These are phyloP conservation scores for Cylas formicarius DNA, from an alignment of 1,140 invertebrate species.

Conservation along the genomic window DNA sequence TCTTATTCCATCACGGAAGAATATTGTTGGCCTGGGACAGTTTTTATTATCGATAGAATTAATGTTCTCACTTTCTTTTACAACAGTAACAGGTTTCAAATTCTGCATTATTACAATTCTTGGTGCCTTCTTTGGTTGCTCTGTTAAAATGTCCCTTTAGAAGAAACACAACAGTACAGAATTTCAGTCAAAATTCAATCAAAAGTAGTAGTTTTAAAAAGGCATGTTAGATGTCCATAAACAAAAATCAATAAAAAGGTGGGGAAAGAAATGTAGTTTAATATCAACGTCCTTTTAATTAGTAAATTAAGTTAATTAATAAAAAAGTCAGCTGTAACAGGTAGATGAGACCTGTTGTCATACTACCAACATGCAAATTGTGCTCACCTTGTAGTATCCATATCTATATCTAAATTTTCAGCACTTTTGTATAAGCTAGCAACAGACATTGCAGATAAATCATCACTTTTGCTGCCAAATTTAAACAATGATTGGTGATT, in stretches of 20 bases:
- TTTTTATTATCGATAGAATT: constrained; percentile 13
- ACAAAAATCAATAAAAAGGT: constrained; percentile 3
- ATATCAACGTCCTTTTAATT: not conserved
- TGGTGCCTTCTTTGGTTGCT: not conserved
- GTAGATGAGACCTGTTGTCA: not conserved
- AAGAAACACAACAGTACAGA: not conserved
- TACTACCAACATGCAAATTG: not conserved
- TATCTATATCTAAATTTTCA: constrained; percentile 31
- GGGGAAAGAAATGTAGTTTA: not conserved
- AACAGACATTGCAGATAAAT: constrained; percentile 37
- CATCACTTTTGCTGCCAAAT: too few species aligned
- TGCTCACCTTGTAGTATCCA: constrained; percentile 33
- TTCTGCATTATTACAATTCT: not conserved
- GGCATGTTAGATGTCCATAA: not conserved
- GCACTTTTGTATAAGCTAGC: constrained; percentile 33
- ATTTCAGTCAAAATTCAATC: not conserved
- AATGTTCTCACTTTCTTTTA: not conserved
- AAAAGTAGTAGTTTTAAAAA: not conserved
- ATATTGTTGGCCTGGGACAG: constrained; percentile 49
- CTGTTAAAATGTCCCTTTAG: not conserved
- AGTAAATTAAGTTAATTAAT: too few species aligned
- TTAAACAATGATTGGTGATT: too few species aligned
- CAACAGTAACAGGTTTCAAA: not conserved
- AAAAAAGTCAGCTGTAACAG: not conserved
- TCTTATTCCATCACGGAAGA: constrained; percentile 56